Percentiles rank a stretch among this genome's conserved stretches.
phyloP scores from a whole-genome alignment of 1,140 invertebrate species.

The Heliothis virescens region DNA sequence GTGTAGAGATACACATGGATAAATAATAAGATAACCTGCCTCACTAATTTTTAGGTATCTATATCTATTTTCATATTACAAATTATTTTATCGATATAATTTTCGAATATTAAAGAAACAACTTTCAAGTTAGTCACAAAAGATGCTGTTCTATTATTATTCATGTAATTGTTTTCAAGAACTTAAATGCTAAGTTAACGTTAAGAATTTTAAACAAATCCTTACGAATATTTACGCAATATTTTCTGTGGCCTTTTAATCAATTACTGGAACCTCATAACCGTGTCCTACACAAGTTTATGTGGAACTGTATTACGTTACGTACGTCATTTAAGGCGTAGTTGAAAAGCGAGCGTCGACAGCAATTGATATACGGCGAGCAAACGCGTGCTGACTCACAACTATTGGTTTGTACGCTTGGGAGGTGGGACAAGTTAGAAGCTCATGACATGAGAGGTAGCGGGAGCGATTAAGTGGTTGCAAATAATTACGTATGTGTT shows the following conservation, averaged over 20 bases:
- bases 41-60: background rate
- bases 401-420: constrained; percentile 70
- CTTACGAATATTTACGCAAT: background rate
- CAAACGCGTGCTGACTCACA: constrained; percentile 81
- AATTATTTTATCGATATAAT: no score
- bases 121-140: no score
- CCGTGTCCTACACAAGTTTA: constrained; percentile 9
- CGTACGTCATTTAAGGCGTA: constrained; percentile 63
- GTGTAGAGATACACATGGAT: constrained; percentile 32
- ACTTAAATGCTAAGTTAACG: no score
- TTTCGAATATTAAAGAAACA: no score
- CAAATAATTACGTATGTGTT: background rate
- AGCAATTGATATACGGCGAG: constrained; percentile 82
- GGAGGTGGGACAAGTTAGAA: constrained; percentile 57
- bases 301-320: constrained; percentile 33
- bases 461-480: background rate
- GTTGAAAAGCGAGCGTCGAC: constrained; percentile 74
- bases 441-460: no score
- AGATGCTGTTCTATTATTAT: no score
- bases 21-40: background rate
- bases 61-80: no score
- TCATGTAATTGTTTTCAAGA: no score
- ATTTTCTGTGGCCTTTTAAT: background rate
- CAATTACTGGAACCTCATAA: constrained; percentile 15
- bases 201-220: no score